Conservation (phyloP, 2,888 invertebrate species). For the Bellardia bayeri region DNA sequence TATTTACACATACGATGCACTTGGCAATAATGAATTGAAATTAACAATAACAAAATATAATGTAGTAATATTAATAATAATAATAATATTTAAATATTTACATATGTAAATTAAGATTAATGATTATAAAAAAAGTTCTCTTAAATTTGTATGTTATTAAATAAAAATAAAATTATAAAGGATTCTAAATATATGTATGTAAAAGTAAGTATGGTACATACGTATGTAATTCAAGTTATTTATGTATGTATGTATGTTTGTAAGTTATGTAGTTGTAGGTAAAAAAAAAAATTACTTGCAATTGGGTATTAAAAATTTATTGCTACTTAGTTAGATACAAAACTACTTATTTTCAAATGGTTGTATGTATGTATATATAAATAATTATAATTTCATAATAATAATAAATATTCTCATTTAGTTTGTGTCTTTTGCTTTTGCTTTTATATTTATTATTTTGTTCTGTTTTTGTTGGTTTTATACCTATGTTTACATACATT, state of each 20-base stretch:
- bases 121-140: no score
- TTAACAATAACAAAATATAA: neutral
- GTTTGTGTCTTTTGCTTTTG: slow-evolving; percentile 38
- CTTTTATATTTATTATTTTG: slow-evolving; percentile 24
- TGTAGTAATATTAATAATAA: no score
- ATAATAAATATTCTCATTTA: slow-evolving; percentile 67
- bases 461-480: slow-evolving; percentile 31
- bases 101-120: neutral
- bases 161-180: neutral
- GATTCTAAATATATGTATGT: neutral
- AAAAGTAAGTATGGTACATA: no score
- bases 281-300: slow-evolving; percentile 50
- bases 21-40: slow-evolving; percentile 1
- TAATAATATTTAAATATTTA: neutral
- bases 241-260: neutral
- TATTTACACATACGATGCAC: slow-evolving; percentile 1
- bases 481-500: slow-evolving; percentile 55
- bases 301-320: slow-evolving; percentile 71
- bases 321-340: slow-evolving; percentile 74
- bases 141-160: neutral
- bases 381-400: slow-evolving; percentile 40
- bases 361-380: slow-evolving; percentile 48
- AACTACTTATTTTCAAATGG: slow-evolving; percentile 71
- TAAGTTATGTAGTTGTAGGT: neutral
- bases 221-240: neutral